phyloP scores from a whole-genome alignment of 2,113 vertebrate genomes.

The Seriola dumerili region DNA sequence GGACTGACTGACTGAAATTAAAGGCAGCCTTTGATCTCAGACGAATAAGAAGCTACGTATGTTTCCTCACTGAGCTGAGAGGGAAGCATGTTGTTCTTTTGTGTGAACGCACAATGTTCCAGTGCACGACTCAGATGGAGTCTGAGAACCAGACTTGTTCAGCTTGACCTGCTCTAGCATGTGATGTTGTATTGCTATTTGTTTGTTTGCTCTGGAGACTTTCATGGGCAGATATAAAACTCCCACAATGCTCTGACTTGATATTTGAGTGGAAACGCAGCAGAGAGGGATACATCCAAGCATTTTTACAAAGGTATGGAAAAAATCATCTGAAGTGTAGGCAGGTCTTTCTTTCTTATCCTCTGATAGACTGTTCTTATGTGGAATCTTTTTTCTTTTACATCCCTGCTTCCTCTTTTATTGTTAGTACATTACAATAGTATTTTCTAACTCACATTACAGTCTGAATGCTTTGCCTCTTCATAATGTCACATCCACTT shows the following conservation, averaged over 20 bases:
- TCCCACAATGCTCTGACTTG: slow-evolving; percentile 62
- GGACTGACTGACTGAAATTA: slow-evolving; percentile 48
- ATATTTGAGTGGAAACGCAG: slow-evolving; percentile 53
- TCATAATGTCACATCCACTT: slow-evolving; percentile 68
- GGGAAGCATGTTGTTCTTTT: slow-evolving; percentile 52
- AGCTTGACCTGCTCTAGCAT: slow-evolving; percentile 44
- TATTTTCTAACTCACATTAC: slow-evolving; percentile 13
- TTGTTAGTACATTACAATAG: slow-evolving; percentile 7
- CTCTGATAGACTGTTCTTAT: not conserved
- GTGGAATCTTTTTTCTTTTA: not conserved
- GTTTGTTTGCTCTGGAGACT: slow-evolving; percentile 55
- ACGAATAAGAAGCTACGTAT: slow-evolving; percentile 19
- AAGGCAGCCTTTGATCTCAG: slow-evolving; percentile 60
- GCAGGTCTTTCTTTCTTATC: not conserved
- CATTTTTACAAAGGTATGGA: slow-evolving; percentile 57
- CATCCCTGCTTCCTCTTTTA: not conserved
- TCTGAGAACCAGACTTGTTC: slow-evolving; percentile 34
- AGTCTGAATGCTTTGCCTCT: slow-evolving; percentile 31
- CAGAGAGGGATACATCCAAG: slow-evolving; percentile 43
- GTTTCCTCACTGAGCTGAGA: slow-evolving; percentile 22
- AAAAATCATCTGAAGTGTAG: not conserved
- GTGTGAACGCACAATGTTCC: slow-evolving; percentile 39
- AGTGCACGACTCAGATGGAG: slow-evolving; percentile 1
- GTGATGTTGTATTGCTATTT: slow-evolving; percentile 40
- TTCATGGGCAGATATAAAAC: slow-evolving; percentile 57